Percentiles rank a stretch among this genome's conserved stretches.
These are phyloP conservation scores for Thripadectes ignobilis DNA, from an alignment of 2,797 vertebrate species.

Conservation along the genomic window DNA sequence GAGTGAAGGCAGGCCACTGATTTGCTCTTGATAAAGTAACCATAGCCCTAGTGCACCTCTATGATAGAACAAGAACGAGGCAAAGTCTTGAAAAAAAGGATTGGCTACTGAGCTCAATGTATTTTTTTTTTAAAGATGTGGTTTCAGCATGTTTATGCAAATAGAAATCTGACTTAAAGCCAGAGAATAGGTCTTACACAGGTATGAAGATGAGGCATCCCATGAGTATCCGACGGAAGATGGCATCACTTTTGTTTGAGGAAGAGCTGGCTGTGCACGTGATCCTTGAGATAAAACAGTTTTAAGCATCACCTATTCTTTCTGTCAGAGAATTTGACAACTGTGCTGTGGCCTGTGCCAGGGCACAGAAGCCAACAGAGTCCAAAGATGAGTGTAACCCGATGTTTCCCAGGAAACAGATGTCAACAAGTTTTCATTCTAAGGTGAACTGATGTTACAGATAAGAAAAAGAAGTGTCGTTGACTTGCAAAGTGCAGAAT, in stretches of 20 bases:
- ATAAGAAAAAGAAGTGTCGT: not conserved
- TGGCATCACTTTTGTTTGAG: not conserved
- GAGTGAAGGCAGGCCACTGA: not conserved
- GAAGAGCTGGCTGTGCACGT: not conserved
- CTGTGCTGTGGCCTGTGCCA: not conserved
- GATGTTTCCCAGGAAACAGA: not conserved
- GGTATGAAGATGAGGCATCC: not conserved
- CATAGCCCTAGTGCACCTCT: fast-evolving
- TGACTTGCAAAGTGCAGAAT: not conserved
- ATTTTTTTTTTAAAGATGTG: not conserved
- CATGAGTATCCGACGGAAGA: not conserved
- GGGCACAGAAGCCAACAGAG: not conserved
- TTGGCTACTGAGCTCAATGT: not conserved
- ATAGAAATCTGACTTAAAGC: not conserved
- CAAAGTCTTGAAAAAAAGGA: not conserved
- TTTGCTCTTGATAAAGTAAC: not conserved
- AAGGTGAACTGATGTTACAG: not conserved
- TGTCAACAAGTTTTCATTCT: not conserved
- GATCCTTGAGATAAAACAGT: not conserved
- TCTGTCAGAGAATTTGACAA: not conserved
- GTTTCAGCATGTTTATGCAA: not conserved
- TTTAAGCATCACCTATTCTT: not conserved
- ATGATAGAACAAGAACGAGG: not conserved
- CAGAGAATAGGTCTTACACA: not conserved
- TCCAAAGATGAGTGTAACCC: not conserved